A percentile compares a stretch with the other conserved stretches of the same genome.
Conservation (phyloP, 2,113 vertebrate genomes). For the Centropus unirufus region DNA sequence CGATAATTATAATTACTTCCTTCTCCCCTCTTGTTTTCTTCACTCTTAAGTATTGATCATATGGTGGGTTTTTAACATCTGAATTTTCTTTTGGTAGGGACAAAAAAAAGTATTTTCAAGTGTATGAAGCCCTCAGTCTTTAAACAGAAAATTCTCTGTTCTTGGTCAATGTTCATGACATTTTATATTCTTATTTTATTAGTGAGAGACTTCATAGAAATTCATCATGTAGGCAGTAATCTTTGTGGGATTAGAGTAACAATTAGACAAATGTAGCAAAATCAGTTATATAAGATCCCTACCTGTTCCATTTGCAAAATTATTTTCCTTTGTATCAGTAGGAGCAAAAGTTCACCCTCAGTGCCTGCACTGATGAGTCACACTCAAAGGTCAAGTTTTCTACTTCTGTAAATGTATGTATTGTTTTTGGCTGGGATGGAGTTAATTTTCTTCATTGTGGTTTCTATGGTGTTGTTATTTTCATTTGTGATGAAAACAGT, state of each 20-base stretch:
- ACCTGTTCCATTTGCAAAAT: background rate
- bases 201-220: background rate
- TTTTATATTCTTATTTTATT: background rate
- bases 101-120: background rate
- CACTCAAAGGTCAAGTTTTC: background rate
- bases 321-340: background rate
- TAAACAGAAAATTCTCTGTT: background rate
- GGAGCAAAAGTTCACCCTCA: background rate
- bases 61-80: background rate
- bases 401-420: background rate
- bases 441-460: background rate
- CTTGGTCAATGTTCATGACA: background rate
- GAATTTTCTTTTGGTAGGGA: background rate
- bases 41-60: background rate
- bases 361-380: background rate
- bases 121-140: background rate
- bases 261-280: background rate
- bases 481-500: background rate
- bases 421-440: background rate
- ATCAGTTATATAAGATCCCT: background rate
- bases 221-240: background rate
- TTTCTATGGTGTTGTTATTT: background rate
- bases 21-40: background rate
- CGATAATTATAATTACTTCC: background rate
- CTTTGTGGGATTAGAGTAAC: background rate